Evolutionary conservation across 2,797 vertebrate genomes (phyloP).

Genomic region (Anolis apletophallus): DNA sequence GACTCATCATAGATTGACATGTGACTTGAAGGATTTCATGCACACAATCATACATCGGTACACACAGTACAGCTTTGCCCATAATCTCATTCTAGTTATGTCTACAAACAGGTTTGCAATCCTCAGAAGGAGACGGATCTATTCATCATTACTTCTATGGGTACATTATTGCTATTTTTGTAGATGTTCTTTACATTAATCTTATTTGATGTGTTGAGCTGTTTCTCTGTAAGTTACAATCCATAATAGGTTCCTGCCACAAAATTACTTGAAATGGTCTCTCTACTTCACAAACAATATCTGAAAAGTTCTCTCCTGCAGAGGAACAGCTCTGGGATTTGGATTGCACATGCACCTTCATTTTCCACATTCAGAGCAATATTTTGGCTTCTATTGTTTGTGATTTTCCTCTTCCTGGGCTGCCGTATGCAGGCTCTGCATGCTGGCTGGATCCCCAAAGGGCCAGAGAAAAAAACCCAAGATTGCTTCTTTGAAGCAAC

Average conservation of each 20-base stretch:
- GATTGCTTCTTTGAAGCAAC: conserved; percentile 20
- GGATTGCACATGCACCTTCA: not conserved
- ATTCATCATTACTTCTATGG: not conserved
- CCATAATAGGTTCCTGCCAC: not conserved
- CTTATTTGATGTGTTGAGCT: not conserved
- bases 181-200: not conserved
- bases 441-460: conserved; percentile 13
- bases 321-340: conserved; percentile 8
- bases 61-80: not conserved
- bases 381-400: conserved; percentile 16
- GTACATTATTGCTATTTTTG: conserved; percentile 2
- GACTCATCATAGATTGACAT: too few species aligned
- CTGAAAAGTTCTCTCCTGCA: not conserved
- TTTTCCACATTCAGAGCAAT: conserved; percentile 42
- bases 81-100: not conserved
- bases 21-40: too few species aligned
- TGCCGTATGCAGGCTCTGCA: not conserved
- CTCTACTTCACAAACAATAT: not conserved
- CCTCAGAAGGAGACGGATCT: not conserved
- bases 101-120: not conserved
- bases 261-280: conserved; percentile 10
- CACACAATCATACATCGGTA: too few species aligned
- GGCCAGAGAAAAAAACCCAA: not conserved
- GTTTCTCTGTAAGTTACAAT: not conserved
- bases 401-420: fast-evolving